Evolutionary conservation across 2,113 vertebrate genomes (phyloP).

Genomic region (Cyphomyrus plagiostoma): DNA sequence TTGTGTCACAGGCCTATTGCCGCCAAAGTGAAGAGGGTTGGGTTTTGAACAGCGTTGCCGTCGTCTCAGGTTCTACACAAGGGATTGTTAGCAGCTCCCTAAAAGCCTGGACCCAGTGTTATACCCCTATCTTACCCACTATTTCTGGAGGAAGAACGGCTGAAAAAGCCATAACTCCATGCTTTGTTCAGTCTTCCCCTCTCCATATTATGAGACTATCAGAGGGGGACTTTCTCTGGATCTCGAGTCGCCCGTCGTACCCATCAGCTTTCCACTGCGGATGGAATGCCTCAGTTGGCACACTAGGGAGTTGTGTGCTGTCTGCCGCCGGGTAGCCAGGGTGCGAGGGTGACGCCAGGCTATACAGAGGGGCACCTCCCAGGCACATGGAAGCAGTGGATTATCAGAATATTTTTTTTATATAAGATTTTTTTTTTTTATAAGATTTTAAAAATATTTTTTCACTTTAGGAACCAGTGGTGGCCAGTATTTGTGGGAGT

Average conservation of each 20-base stretch:
- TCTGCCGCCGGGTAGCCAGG: constrained; percentile 16
- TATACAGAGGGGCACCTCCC: not conserved
- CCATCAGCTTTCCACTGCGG: constrained; percentile 34
- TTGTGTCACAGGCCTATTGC: not conserved
- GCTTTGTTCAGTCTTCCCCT: constrained; percentile 12
- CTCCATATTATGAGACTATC: constrained; percentile 21
- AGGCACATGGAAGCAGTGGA: not conserved
- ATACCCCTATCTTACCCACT: not conserved
- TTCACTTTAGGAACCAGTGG: not conserved
- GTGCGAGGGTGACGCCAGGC: not conserved
- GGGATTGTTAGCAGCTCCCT: not conserved
- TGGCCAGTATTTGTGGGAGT: not conserved
- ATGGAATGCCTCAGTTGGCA: constrained; percentile 24
- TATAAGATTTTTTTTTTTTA: not conserved
- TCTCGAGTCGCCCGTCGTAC: constrained; percentile 34
- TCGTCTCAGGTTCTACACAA: not conserved
- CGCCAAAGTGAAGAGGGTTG: not conserved
- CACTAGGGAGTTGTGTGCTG: not conserved
- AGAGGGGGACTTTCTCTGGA: constrained; percentile 28
- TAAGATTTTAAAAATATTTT: not conserved
- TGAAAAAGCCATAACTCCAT: constrained; percentile 18
- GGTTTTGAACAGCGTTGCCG: not conserved
- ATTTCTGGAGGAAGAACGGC: constrained; percentile 4
- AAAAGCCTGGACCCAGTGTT: not conserved
- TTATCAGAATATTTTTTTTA: not conserved